Percentiles rank a stretch among this genome's conserved stretches.
Conservation (phyloP, 2,888 invertebrate genomes). For the Rhamnusium bicolor region DNA sequence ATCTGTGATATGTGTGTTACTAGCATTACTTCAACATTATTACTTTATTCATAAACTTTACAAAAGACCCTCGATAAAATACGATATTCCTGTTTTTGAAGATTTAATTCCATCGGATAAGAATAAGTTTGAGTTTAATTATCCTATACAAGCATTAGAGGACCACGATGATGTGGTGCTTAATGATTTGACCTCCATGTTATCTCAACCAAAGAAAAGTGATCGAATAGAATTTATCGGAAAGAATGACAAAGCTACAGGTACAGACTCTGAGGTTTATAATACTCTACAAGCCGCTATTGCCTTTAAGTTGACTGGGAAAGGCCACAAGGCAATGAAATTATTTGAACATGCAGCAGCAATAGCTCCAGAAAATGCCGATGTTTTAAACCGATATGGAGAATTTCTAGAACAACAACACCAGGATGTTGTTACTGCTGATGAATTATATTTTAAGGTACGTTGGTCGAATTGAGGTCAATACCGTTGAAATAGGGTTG, state of each 20-base stretch:
- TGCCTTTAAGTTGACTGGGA: conserved; percentile 88
- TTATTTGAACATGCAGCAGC: conserved; percentile 93
- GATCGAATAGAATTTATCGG: conserved; percentile 43
- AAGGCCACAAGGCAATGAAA: conserved; percentile 88
- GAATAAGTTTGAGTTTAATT: conserved; percentile 53
- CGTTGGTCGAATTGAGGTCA: no score
- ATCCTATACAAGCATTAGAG: conserved; percentile 54
- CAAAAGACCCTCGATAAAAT: conserved; percentile 57
- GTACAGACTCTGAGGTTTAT: conserved; percentile 82
- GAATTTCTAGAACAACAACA: conserved; percentile 92
- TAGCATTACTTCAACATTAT: conserved; percentile 67
- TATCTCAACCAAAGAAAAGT: conserved; percentile 54
- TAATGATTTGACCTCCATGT: conserved; percentile 61
- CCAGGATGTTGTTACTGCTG: conserved; percentile 90
- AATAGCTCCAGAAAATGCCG: conserved; percentile 92
- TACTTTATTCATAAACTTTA: conserved; percentile 61
- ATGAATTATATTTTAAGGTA: conserved; percentile 89
- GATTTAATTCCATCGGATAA: conserved; percentile 67
- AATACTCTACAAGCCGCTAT: conserved; percentile 87
- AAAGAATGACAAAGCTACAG: conserved; percentile 52
- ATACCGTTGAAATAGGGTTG: conserved; percentile 2
- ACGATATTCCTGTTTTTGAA: conserved; percentile 66
- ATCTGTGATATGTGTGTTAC: conserved; percentile 67
- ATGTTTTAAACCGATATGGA: conserved; percentile 93
- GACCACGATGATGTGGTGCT: conserved; percentile 59